Evolutionary conservation across 2,113 vertebrate genomes (phyloP).

Genomic region (Psittacula cyanocephala): DNA sequence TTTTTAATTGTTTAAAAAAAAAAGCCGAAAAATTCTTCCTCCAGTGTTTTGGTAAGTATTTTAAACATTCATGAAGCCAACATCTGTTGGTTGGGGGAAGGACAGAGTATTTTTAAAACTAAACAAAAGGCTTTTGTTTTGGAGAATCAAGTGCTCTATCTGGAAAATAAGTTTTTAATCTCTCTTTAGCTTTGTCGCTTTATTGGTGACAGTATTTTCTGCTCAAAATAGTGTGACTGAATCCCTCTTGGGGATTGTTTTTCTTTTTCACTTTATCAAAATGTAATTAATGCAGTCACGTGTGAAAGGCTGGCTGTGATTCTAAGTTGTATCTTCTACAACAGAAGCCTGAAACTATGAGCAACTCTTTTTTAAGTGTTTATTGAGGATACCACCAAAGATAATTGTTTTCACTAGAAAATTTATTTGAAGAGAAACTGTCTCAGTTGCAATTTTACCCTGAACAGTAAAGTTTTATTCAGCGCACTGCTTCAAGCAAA

Average conservation of each 20-base stretch:
- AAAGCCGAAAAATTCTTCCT: neutral
- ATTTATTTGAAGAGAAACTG: neutral
- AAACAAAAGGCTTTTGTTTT: neutral
- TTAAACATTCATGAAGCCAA: neutral
- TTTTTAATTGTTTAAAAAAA: too few species aligned
- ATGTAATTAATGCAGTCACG: neutral
- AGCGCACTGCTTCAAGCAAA: neutral
- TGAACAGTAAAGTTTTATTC: neutral
- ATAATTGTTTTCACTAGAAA: neutral
- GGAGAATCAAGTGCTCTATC: neutral
- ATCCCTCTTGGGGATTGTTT: neutral
- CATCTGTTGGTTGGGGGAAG: neutral
- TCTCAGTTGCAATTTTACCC: neutral
- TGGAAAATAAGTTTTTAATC: neutral
- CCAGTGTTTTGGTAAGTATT: neutral
- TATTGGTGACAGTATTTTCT: neutral
- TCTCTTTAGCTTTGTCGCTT: neutral
- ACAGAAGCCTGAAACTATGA: neutral
- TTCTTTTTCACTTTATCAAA: neutral
- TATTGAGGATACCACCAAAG: neutral
- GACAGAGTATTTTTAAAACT: neutral
- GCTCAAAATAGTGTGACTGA: neutral
- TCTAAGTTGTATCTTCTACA: neutral
- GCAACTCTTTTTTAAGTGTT: neutral
- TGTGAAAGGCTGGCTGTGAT: neutral